Base-by-base conservation (phyloP, 2,797 vertebrate species). In the Botia almorhae region DNA sequence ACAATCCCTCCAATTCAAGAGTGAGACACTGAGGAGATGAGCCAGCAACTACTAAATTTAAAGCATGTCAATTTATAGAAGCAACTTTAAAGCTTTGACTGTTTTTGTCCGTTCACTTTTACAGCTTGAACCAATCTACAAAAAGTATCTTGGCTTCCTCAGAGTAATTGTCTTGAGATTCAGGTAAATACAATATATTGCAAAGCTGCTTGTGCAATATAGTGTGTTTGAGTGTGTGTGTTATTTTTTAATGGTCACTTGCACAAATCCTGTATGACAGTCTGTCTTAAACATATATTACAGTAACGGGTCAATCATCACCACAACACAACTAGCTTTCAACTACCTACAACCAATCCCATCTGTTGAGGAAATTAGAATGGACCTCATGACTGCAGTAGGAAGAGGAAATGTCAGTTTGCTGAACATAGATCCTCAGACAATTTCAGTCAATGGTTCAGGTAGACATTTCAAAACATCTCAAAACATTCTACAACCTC, bases 41-140 rank as follows among this genome's bases (percentile, higher is more conserved):
- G 29, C 1, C 1, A 29, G 29, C 29, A 1, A 29, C 29, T 29
- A 29, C 29, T 29, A 29, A 29, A 2, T 29, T 29, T 29, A 29
- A 29, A 29, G 29, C 4, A 29, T 29, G 29, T 29, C 29, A 29
- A 29, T n/a, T n/a, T n/a, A n/a, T n/a, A n/a, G n/a, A n/a, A n/a
- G n/a, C n/a, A n/a, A n/a, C n/a, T n/a, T n/a, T n/a, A n/a, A n/a
- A n/a, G n/a, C n/a, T n/a, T n/a, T n/a, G n/a, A n/a, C n/a, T n/a
- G n/a, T n/a, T n/a, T n/a, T n/a, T n/a, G n/a, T n/a, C n/a, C n/a
- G n/a, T n/a, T n/a, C n/a, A n/a, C n/a, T n/a, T n/a, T n/a, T 60
- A 10, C 76, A 78, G 76, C 55, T 78, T 71, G 56, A 71, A 13
- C 4, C 43, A 2, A 0, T 78, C 26, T 78, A 61, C 43, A 70